Evolutionary conservation across 2,888 invertebrate species (phyloP).

Genomic region (Calephelis perditalis): DNA sequence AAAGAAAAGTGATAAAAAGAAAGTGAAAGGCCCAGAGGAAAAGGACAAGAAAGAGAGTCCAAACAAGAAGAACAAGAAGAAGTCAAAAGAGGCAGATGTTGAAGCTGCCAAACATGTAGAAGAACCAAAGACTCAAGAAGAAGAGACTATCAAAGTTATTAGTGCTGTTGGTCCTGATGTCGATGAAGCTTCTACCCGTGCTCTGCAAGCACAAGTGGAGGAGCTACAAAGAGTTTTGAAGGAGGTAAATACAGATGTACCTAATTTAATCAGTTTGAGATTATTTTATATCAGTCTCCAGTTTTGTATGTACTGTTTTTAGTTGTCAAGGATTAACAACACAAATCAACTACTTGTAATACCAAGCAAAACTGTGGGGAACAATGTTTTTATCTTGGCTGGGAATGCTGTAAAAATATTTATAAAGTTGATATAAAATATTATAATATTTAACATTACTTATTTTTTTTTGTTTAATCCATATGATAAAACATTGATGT

Average conservation of each 20-base stretch:
- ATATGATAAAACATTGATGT: background rate
- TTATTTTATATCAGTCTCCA: too few species aligned
- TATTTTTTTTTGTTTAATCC: background rate
- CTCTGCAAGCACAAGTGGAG: slow-evolving; percentile 67
- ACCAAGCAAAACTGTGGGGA: too few species aligned
- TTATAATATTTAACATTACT: too few species aligned
- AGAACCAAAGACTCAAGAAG: slow-evolving; percentile 48
- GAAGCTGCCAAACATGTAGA: slow-evolving; percentile 47
- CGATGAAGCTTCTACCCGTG: slow-evolving; percentile 60
- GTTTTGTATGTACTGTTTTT: background rate
- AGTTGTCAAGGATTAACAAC: background rate
- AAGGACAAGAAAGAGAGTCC: slow-evolving; percentile 76
- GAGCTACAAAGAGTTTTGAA: slow-evolving; percentile 68
- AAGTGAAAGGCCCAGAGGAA: slow-evolving; percentile 79
- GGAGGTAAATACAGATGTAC: slow-evolving; percentile 45
- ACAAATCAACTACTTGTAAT: background rate
- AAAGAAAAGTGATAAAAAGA: slow-evolving; percentile 85
- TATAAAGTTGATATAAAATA: too few species aligned
- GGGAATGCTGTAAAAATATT: too few species aligned
- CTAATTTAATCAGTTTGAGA: background rate
- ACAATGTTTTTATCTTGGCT: too few species aligned
- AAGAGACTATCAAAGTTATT: slow-evolving; percentile 65
- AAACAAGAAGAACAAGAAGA: slow-evolving; percentile 63
- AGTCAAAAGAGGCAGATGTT: slow-evolving; percentile 63
- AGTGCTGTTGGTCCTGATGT: slow-evolving; percentile 61